Percentiles rank a stretch among this genome's conserved stretches.
phyloP scores from a whole-genome alignment of 2,797 vertebrate genomes.

The Orientallactaga sibirica region DNA sequence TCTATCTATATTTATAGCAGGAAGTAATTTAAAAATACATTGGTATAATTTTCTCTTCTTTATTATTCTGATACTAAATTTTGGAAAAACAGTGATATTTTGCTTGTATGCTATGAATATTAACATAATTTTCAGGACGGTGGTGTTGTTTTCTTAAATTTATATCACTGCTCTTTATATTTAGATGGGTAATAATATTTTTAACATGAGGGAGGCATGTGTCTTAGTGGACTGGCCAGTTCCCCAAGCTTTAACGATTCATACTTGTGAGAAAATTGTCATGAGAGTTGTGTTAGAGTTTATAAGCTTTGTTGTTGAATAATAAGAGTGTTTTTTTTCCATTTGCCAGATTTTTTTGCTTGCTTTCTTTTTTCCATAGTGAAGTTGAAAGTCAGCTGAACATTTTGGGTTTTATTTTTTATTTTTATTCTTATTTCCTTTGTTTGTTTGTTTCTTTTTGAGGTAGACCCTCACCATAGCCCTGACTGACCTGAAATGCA shows the following conservation, averaged over 20 bases:
- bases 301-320: neutral
- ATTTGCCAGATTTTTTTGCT: neutral
- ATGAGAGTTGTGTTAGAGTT: neutral
- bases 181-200: neutral
- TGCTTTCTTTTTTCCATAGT: neutral
- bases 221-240: neutral
- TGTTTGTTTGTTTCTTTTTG: no score
- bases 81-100: neutral
- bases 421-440: no score
- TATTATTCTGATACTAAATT: neutral
- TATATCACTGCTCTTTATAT: neutral
- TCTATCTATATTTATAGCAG: neutral
- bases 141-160: neutral
- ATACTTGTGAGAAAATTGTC: neutral
- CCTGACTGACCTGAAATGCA: no score
- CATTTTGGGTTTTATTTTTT: neutral
- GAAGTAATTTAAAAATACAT: neutral
- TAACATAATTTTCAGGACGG: neutral
- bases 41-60: neutral
- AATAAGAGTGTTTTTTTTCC: neutral
- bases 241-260: neutral
- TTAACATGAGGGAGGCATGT: neutral
- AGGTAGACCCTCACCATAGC: no score
- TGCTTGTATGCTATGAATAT: neutral
- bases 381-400: constrained; percentile 17